Evolutionary conservation across 2,113 vertebrate genomes (phyloP).

Genomic region (Melanerpes aurifrons): DNA sequence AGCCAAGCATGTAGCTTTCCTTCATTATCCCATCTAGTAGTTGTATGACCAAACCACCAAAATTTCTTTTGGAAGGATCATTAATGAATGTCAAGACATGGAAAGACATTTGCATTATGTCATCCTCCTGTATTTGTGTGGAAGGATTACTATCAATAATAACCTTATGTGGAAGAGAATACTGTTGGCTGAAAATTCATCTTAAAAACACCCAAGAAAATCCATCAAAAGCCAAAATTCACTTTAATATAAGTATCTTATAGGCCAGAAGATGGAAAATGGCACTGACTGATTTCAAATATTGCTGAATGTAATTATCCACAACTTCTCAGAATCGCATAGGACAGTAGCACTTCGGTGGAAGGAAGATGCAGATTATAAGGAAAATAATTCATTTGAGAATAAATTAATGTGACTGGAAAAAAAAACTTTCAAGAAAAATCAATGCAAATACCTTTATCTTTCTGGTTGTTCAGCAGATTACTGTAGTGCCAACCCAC

Average conservation of each 20-base stretch:
- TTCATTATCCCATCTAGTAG: background rate
- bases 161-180: background rate
- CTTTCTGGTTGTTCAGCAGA: conserved; percentile 22
- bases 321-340: background rate
- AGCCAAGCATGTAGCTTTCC: background rate
- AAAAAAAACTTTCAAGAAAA: background rate
- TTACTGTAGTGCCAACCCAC: background rate
- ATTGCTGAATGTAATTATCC: conserved; percentile 3
- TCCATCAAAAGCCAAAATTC: conserved; percentile 22
- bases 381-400: background rate
- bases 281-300: conserved; percentile 11
- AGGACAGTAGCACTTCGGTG: background rate
- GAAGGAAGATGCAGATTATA: background rate
- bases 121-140: background rate
- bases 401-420: conserved; percentile 17
- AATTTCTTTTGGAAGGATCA: background rate
- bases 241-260: background rate
- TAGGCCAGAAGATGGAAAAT: background rate
- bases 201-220: background rate
- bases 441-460: background rate
- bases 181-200: background rate
- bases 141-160: background rate
- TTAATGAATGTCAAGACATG: background rate
- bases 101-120: background rate
- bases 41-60: background rate